Conservation (phyloP, 2,113 vertebrate species). For the Penelope pileata region DNA sequence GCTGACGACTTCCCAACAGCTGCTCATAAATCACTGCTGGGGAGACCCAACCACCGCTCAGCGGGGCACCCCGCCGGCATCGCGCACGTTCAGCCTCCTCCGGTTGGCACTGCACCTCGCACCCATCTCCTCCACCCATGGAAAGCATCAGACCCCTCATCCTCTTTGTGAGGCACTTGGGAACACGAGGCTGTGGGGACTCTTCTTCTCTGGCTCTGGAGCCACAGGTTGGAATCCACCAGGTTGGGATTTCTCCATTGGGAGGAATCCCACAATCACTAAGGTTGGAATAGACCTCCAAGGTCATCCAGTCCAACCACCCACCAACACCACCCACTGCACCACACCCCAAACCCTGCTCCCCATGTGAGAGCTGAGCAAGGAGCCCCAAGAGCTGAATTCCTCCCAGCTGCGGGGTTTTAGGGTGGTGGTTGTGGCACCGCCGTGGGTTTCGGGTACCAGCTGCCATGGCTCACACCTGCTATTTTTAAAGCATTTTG, state of each 20-base stretch:
- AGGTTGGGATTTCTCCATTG: too few relatives aligned
- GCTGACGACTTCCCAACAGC: background rate
- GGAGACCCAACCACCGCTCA: background rate
- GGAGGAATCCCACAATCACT: too few relatives aligned
- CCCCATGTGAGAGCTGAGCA: background rate
- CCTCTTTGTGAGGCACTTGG: background rate
- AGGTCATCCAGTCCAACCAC: too few relatives aligned
- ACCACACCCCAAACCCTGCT: too few relatives aligned
- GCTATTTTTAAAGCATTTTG: background rate
- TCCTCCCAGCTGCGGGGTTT: background rate
- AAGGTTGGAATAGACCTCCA: too few relatives aligned
- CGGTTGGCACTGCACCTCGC: too few relatives aligned
- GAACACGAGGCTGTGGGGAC: background rate
- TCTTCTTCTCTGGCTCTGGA: accelerated
- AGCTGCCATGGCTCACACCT: background rate
- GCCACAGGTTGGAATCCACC: background rate
- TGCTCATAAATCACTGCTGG: constrained; percentile 2
- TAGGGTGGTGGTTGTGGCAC: background rate
- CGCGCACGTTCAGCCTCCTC: too few relatives aligned
- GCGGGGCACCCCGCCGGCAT: too few relatives aligned
- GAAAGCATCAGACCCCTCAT: background rate
- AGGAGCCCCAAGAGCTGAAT: background rate
- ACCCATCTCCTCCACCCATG: too few relatives aligned
- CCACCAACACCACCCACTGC: too few relatives aligned
- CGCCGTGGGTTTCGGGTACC: background rate